phyloP scores from a whole-genome alignment of 1,140 invertebrate genomes.

The Musca vetustissima region DNA sequence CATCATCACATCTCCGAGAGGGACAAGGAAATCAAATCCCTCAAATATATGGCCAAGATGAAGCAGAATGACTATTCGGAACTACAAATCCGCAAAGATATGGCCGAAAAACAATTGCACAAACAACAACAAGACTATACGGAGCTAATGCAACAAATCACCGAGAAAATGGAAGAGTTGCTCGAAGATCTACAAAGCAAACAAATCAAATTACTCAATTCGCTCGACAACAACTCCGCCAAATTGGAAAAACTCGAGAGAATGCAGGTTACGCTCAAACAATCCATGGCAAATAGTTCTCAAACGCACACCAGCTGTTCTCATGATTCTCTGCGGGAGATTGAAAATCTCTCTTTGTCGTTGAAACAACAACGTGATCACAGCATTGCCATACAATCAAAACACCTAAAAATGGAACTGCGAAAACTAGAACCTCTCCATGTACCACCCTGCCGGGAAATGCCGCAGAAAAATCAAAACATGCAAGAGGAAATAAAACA shows the following conservation, averaged over 20 bases:
- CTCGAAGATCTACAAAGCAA: conserved; percentile 39
- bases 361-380: conserved; percentile 34
- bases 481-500: neutral
- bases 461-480: neutral
- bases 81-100: conserved; percentile 85
- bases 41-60: conserved; percentile 76
- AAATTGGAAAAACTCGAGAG: conserved; percentile 37
- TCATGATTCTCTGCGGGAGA: conserved; percentile 11
- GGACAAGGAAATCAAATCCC: conserved; percentile 84
- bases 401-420: conserved; percentile 32
- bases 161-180: conserved; percentile 39
- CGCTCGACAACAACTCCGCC: conserved; percentile 34
- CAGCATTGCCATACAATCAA: conserved; percentile 35
- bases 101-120: conserved; percentile 88
- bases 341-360: conserved; percentile 33
- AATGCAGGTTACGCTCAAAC: conserved; percentile 36
- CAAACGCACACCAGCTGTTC: neutral
- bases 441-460: conserved; percentile 33
- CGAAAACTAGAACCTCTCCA: conserved; percentile 40
- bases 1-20: conserved; percentile 79
- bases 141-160: conserved; percentile 36
- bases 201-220: conserved; percentile 36
- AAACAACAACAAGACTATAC: conserved; percentile 82
- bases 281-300: conserved; percentile 28
- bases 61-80: conserved; percentile 95